Base-by-base conservation (phyloP, 2,888 invertebrate genomes). In the Nemoura dubitans region DNA sequence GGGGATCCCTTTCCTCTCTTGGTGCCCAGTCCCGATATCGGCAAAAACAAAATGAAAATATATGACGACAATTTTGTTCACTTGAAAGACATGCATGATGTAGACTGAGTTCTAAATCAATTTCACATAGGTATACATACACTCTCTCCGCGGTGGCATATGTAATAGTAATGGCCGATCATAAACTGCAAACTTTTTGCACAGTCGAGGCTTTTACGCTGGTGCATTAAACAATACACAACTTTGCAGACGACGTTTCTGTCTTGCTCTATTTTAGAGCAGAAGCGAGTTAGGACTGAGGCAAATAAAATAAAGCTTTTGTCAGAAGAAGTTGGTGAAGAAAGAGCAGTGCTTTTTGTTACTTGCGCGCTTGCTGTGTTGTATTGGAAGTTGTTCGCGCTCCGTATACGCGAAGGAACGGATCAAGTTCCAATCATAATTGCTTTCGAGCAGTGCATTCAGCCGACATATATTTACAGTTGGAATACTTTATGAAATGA, bases 201-300 rank as follows among this genome's bases (percentile, higher is more conserved):
- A 26, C 28, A 1, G 6, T 76, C 26, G 2, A 10, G 28, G 14
- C 78, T 78, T 26, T 78, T 14, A 78, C 78, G 78, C 26, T 28
- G 1, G 26, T 26, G 78, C 26, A 78, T 78, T 78, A 78, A 78
- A 78, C 28, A 78, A 10, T 78, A 78, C 78, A 78, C 26, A 78
- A 78, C 78, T 78, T 78, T 78, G 25, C 78, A 78, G 78, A 76
- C 78, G 26, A 28, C 26, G 78, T 78, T 16, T 10, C 27, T 14
- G 78, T 78, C 59, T 59, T 59, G 59, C 16, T 59, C 59, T 59
- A 59, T 59, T 21, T 59, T 21, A 59, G 59, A 59, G 59, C 3
- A 59, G 59, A 59, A n/a, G n/a, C 59, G 59, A 59, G 59, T 59
- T 59, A 21, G 59, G 21, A 59, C 16, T 21, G 21, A 59, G 21